These are phyloP conservation scores for Nezara viridula DNA, from an alignment of 2,888 invertebrate species.

Conservation along the genomic window DNA sequence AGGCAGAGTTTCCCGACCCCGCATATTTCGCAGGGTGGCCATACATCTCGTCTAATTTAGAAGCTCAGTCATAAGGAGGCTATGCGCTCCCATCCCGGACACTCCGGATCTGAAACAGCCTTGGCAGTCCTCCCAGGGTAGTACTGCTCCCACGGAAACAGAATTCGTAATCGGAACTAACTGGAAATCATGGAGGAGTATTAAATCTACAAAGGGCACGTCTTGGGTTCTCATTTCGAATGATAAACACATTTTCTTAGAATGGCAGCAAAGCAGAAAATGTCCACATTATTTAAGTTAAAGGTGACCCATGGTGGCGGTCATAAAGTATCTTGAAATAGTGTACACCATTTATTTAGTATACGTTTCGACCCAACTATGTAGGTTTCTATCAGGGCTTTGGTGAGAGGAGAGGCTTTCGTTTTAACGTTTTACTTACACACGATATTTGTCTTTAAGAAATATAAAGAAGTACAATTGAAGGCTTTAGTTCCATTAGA, in stretches of 20 bases:
- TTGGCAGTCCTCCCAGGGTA: neutral
- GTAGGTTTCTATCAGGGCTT: too few relatives aligned
- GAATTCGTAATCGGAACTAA: neutral
- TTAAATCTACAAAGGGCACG: neutral
- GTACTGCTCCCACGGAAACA: neutral
- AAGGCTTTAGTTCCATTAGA: too few relatives aligned
- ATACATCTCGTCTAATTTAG: neutral
- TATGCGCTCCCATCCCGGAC: neutral
- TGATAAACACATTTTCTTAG: neutral
- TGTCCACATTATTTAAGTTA: too few relatives aligned
- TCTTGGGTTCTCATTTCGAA: neutral
- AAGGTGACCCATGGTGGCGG: too few relatives aligned
- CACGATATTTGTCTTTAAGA: too few relatives aligned
- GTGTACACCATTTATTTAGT: too few relatives aligned
- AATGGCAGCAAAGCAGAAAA: neutral
- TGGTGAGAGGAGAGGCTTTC: too few relatives aligned
- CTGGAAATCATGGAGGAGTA: neutral
- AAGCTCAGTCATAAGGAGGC: neutral
- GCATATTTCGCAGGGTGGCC: neutral
- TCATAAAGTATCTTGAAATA: too few relatives aligned
- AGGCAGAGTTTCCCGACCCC: constrained; percentile 1
- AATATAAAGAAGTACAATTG: too few relatives aligned
- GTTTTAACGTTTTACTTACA: too few relatives aligned
- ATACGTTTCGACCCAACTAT: too few relatives aligned
- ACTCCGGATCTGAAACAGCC: neutral